phyloP scores from a whole-genome alignment of 37 sponge, comb jelly and placozoan species.

The Theonella swinhoei region DNA sequence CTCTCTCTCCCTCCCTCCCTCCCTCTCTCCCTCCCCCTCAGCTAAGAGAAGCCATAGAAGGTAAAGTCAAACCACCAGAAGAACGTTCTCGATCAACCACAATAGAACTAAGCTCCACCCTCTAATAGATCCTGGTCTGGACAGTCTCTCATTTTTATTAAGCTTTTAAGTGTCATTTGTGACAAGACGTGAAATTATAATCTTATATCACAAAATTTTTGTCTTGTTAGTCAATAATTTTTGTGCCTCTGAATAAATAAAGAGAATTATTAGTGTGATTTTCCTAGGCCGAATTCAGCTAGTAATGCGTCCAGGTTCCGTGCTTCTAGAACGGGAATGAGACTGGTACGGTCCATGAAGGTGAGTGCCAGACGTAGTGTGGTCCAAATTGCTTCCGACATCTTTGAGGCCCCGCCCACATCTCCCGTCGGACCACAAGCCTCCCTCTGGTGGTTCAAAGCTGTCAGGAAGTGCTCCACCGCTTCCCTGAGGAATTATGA shows the following conservation, averaged over 20 bases:
- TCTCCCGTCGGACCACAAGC: constrained; percentile 28
- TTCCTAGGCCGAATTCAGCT: constrained; percentile 44
- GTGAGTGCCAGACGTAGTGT: constrained; percentile 75
- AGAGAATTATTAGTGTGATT: neutral
- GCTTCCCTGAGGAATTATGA: constrained; percentile 71
- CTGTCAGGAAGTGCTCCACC: constrained; percentile 84
- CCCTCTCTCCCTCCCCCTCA: neutral
- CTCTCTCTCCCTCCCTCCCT: neutral
- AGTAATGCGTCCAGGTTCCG: constrained; percentile 53
- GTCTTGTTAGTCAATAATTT: neutral
- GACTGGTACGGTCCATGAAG: constrained; percentile 20
- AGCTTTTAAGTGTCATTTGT: too few relatives aligned
- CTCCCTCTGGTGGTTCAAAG: constrained; percentile 75
- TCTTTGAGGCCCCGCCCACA: constrained; percentile 5
- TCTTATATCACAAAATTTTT: neutral
- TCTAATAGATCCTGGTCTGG: neutral
- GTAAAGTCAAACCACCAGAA: constrained; percentile 1
- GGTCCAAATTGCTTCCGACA: constrained; percentile 91
- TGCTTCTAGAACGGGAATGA: constrained; percentile 2
- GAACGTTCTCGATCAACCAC: neutral
- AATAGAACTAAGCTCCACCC: neutral
- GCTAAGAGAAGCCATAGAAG: constrained; percentile 36
- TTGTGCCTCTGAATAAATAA: neutral
- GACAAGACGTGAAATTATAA: too few relatives aligned
- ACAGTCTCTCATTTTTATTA: too few relatives aligned